Conservation (phyloP, 2,113 vertebrate species). For the Aplodontia rufa region DNA sequence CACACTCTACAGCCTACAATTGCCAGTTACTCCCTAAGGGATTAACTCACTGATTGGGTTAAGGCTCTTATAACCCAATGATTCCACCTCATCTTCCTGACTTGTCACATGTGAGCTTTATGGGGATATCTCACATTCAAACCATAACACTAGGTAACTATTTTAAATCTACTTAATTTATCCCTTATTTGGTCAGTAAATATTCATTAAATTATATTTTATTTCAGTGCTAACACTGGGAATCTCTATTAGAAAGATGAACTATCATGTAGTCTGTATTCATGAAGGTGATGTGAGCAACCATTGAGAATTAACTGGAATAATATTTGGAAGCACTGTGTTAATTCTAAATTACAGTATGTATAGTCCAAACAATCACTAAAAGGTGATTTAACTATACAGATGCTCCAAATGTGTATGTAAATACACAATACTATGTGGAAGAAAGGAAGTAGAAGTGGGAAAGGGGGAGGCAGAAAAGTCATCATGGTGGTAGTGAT, state of each 20-base stretch:
- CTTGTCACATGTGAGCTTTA: no score
- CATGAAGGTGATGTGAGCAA: background rate
- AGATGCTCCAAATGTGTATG: background rate
- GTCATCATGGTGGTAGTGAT: background rate
- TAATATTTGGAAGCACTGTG: background rate
- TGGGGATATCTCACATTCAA: no score
- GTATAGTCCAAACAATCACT: background rate
- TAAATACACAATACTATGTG: background rate
- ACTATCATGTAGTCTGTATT: background rate
- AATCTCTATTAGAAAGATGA: background rate
- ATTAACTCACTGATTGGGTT: no score
- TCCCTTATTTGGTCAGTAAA: background rate
- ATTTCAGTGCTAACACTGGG: background rate
- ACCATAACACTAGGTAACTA: background rate
- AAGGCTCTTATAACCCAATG: no score
- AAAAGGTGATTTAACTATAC: background rate
- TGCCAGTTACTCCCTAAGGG: no score
- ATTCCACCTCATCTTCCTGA: no score
- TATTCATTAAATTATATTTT: background rate
- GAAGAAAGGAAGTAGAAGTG: background rate
- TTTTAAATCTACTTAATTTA: background rate
- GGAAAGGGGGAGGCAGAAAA: background rate
- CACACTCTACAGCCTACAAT: no score
- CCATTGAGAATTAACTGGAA: conserved; percentile 6
- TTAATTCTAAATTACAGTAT: background rate